A percentile compares a stretch with the other conserved stretches of the same genome.
These are phyloP conservation scores for Gallinago jamesoni DNA, from an alignment of 2,113 vertebrate genomes.

Conservation along the genomic window DNA sequence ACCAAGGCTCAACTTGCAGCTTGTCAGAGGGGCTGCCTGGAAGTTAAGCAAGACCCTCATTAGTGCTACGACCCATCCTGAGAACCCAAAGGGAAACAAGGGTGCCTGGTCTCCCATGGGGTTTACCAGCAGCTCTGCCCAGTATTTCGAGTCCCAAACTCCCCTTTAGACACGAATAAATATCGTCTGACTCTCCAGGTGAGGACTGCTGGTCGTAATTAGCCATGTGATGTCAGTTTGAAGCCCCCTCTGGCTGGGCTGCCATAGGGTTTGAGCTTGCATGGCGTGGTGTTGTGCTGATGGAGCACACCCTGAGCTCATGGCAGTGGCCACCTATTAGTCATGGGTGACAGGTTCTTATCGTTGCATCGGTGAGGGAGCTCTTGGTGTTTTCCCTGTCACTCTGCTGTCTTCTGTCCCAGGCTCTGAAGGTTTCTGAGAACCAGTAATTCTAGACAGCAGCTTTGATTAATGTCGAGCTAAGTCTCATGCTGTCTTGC, in stretches of 20 bases:
- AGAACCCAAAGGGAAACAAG: fast-evolving
- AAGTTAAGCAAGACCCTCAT: fast-evolving
- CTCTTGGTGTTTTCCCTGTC: background rate
- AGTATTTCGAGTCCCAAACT: background rate
- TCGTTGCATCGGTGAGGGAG: background rate
- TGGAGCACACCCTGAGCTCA: background rate
- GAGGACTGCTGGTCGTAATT: fast-evolving
- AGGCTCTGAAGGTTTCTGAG: background rate
- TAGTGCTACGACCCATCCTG: fast-evolving
- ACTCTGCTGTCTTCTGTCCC: background rate
- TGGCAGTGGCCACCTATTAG: fast-evolving
- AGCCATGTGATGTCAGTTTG: fast-evolving
- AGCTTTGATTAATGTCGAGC: background rate
- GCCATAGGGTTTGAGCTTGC: background rate
- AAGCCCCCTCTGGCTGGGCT: fast-evolving
- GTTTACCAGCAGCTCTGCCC: background rate
- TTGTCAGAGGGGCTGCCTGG: background rate
- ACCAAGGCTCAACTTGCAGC: background rate
- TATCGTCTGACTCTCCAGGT: fast-evolving
- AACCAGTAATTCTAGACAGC: background rate
- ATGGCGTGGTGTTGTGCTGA: background rate
- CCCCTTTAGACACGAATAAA: background rate
- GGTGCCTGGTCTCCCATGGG: fast-evolving
- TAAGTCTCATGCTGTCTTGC: background rate
- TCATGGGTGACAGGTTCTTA: background rate